These are phyloP conservation scores for Xanthorhoe designata DNA, from an alignment of 2,888 invertebrate species.

Conservation along the genomic window DNA sequence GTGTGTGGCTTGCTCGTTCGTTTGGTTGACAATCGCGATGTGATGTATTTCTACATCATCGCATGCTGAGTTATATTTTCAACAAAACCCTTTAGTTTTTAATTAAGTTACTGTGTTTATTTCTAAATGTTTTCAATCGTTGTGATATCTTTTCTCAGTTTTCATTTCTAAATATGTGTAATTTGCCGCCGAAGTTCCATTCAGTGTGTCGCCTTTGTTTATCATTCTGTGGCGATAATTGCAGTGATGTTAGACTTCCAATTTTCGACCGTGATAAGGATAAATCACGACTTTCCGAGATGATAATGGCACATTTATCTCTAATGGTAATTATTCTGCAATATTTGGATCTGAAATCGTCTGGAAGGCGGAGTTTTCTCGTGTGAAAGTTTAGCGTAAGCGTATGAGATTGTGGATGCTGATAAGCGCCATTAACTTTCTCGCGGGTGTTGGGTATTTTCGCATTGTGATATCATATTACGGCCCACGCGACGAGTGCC, in stretches of 20 bases:
- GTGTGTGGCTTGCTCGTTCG: slow-evolving; percentile 83
- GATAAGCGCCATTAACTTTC: slow-evolving; percentile 87
- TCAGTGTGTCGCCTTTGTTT: slow-evolving; percentile 97
- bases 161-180: slow-evolving; percentile 92
- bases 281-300: slow-evolving; percentile 88
- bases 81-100: slow-evolving; percentile 82
- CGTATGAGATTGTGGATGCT: slow-evolving; percentile 85
- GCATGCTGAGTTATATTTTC: slow-evolving; percentile 84
- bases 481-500: slow-evolving; percentile 84
- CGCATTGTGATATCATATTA: slow-evolving; percentile 87
- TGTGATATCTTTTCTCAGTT: slow-evolving; percentile 80
- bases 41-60: slow-evolving; percentile 84
- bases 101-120: slow-evolving; percentile 79
- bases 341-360: slow-evolving; percentile 56
- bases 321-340: slow-evolving; percentile 88
- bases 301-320: slow-evolving; percentile 92
- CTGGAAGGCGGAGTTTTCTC: slow-evolving; percentile 74
- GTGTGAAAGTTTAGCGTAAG: slow-evolving; percentile 85
- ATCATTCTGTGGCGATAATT: slow-evolving; percentile 90
- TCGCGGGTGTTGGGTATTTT: slow-evolving; percentile 86
- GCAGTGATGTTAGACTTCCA: slow-evolving; percentile 91
- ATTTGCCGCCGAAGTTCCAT: slow-evolving; percentile 96
- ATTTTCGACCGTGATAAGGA: slow-evolving; percentile 91
- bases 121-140: slow-evolving; percentile 84
- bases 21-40: slow-evolving; percentile 86